These are phyloP conservation scores for Rhopalosiphum maidis DNA, from an alignment of 1,140 invertebrate species.

Conservation along the genomic window DNA sequence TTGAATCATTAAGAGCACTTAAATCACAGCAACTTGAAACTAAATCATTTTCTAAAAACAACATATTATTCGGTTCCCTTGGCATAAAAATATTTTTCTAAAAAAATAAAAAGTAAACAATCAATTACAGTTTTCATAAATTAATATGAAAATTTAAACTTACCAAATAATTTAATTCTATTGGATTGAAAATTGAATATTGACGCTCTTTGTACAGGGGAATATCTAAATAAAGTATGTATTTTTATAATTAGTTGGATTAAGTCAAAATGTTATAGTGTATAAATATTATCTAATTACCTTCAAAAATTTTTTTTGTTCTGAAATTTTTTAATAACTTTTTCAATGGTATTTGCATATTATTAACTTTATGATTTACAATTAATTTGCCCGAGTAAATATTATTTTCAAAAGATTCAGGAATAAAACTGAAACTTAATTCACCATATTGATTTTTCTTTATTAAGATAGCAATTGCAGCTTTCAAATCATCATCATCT, in stretches of 20 bases:
- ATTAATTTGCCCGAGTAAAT: background rate
- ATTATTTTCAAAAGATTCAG: background rate
- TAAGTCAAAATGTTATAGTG: background rate
- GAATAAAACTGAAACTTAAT: slow-evolving; percentile 11
- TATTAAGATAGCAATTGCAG: background rate
- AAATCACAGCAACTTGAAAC: background rate
- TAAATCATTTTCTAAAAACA: background rate
- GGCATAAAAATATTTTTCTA: slow-evolving; percentile 26
- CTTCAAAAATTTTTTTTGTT: background rate
- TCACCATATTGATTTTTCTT: slow-evolving; percentile 30
- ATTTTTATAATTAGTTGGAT: background rate
- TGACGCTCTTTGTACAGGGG: background rate
- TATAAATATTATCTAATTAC: slow-evolving; percentile 24
- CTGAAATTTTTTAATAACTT: background rate
- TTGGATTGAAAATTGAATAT: slow-evolving; percentile 16
- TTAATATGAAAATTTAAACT: background rate
- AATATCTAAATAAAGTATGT: background rate
- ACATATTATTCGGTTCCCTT: background rate
- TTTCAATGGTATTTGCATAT: background rate
- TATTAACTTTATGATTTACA: background rate
- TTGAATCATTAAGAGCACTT: background rate
- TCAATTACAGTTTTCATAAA: background rate
- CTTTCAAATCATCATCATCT: background rate
- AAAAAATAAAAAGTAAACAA: background rate
- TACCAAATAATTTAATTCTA: background rate